Percentiles rank a stretch among this genome's conserved stretches.
Conservation (phyloP, 2,797 vertebrate species). For the Sphaeramia orbicularis region DNA sequence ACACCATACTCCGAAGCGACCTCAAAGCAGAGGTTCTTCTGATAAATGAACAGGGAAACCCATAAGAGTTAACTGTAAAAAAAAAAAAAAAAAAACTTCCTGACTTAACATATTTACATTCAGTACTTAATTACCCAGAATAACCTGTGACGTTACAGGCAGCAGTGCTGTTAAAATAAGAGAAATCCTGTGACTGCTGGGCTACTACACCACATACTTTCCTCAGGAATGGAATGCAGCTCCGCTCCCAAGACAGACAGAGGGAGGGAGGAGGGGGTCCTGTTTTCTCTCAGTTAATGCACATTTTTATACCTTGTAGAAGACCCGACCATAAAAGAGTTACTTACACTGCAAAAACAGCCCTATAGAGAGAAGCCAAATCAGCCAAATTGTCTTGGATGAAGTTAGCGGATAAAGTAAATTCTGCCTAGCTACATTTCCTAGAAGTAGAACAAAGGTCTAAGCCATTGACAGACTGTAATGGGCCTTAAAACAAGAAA, state of each 20-base stretch:
- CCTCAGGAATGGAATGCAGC: conserved; percentile 78
- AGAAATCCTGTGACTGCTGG: conserved; percentile 79
- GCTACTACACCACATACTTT: conserved; percentile 78
- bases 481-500: too few relatives aligned
- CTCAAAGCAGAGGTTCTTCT: conserved; percentile 13
- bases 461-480: too few relatives aligned
- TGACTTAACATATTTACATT: conserved; percentile 64
- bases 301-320: conserved; percentile 60
- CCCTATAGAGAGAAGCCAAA: too few relatives aligned
- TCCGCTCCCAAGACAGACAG: conserved; percentile 42
- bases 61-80: conserved; percentile 5
- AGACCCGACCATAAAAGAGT: conserved; percentile 30
- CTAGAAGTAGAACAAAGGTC: too few relatives aligned
- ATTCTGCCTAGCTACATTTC: too few relatives aligned
- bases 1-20: conserved; percentile 1
- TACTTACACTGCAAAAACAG: neutral
- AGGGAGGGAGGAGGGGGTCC: conserved; percentile 43
- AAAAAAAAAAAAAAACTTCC: conserved; percentile 53
- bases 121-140: conserved; percentile 70
- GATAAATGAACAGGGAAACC: conserved; percentile 19
- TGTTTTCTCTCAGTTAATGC: conserved; percentile 58
- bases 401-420: too few relatives aligned
- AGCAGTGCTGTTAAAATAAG: conserved; percentile 66
- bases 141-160: conserved; percentile 66
- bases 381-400: too few relatives aligned